Evolutionary conservation across 2,797 vertebrate species (phyloP), one percentile per base, ranked within the genome.

Genomic region (Clamator glandarius): DNA sequence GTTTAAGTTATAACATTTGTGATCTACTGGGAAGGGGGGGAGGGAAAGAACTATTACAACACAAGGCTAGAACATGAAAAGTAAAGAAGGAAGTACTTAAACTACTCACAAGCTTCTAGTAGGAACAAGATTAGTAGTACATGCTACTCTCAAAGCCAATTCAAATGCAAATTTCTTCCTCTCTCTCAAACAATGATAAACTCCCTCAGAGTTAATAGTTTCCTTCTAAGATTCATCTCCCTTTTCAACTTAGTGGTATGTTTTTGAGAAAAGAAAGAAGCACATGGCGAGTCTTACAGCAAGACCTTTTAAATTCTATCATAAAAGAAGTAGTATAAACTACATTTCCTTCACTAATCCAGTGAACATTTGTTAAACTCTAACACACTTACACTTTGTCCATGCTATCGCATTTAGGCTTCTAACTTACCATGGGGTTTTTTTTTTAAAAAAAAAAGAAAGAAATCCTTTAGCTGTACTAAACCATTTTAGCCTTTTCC

Each of bases 181-280:
- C 98, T 98, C 98, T 98, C 98, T 98, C 98, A 98, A 99, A 99
- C 99, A 99, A 99, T 98, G 99, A 99, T 99, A 98, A 99, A 99
- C 99, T 99, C 98, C 98, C 98, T 98, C 98, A 97, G 98, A 99
- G 99, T 99, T 99, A 99, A 99, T 99, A 98, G 99, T 98, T 99
- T 99, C 98, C 98, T 98, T 98, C 97, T 96, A 97, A 98, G 99
- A 99, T 98, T 98, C 98, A 98, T 98, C 98, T 97, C 98, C 98
- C 98, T 98, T 98, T 98, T 98, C 97, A 98, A 97, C 87, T 90
- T 97, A 97, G 96, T 97, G 78, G 97, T 98, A 97, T 98, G 98
- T 98, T 98, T 98, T 97, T 87, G 35, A 97, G 95, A 98, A 97
- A 97, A 97, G 97, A 97, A 97, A 98, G 94, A 97, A 98, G 98